Percentiles rank a stretch among this genome's conserved stretches.
These are phyloP conservation scores for Crotalus viridis DNA, from an alignment of 2,113 vertebrate species.

Conservation along the genomic window DNA sequence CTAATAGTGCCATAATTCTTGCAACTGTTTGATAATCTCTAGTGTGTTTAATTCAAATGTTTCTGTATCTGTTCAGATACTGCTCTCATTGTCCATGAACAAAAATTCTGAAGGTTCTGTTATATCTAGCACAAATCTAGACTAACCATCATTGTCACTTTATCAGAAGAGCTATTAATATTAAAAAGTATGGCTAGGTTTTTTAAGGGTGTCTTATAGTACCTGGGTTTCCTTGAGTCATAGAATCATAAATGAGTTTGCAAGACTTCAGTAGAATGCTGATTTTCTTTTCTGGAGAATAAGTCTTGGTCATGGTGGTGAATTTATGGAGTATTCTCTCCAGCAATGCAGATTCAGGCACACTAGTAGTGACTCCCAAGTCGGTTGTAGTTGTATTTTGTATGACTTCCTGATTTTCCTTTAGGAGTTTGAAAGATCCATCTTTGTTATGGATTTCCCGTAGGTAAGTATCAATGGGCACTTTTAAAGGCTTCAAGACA, in stretches of 20 bases:
- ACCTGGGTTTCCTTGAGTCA: conserved; percentile 91
- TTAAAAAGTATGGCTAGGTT: background rate
- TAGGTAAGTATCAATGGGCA: conserved; percentile 80
- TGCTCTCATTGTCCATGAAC: background rate
- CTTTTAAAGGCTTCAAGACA: conserved; percentile 90
- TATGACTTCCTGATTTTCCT: conserved; percentile 86
- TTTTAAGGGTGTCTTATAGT: conserved; percentile 4
- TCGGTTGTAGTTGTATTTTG: conserved; percentile 91
- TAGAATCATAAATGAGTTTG: conserved; percentile 97
- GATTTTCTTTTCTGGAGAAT: conserved; percentile 95
- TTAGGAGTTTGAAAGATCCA: conserved; percentile 79
- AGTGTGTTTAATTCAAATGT: background rate
- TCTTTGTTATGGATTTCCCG: conserved; percentile 80
- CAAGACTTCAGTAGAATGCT: conserved; percentile 90
- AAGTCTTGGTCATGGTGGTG: conserved; percentile 83
- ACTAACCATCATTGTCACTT: background rate
- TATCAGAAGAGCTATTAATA: background rate
- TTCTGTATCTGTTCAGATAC: background rate
- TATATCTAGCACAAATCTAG: background rate
- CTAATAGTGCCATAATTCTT: background rate
- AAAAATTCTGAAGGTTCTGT: background rate
- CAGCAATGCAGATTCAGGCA: conserved; percentile 85
- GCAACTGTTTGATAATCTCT: background rate
- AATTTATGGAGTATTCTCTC: conserved; percentile 93
- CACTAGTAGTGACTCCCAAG: conserved; percentile 86